Conservation (phyloP, 2,113 vertebrate genomes). For the Neomonachus schauinslandi region DNA sequence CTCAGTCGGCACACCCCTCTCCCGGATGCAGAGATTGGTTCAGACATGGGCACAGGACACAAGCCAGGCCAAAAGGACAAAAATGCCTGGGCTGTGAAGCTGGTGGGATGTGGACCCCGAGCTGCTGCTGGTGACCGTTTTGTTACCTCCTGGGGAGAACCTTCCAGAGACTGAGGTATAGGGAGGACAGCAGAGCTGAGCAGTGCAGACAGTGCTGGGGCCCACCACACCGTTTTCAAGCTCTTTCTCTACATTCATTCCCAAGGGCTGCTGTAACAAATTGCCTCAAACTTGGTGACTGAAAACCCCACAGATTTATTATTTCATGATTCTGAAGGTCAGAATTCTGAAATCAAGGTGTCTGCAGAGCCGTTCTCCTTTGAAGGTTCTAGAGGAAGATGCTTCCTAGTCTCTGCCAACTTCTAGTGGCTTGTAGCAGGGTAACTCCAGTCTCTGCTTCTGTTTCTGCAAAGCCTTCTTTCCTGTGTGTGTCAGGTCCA, state of each 20-base stretch:
- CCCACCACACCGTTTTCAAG: not conserved
- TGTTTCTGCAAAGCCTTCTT: not conserved
- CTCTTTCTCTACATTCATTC: no score
- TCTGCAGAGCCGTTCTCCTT: not conserved
- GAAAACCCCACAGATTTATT: not conserved
- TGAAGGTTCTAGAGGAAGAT: no score
- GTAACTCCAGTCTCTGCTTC: not conserved
- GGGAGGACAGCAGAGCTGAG: not conserved
- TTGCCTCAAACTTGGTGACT: not conserved
- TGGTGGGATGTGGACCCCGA: not conserved
- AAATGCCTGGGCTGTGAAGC: not conserved
- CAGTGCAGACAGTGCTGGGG: rapidly evolving
- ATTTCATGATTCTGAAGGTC: not conserved
- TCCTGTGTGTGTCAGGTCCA: not conserved
- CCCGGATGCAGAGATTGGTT: not conserved
- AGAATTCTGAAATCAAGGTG: not conserved
- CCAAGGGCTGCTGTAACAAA: not conserved
- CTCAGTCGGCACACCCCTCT: no score
- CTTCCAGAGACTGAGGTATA: rapidly evolving
- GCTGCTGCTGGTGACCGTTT: not conserved
- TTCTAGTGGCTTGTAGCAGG: not conserved
- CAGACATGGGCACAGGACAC: rapidly evolving
- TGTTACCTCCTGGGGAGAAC: no score
- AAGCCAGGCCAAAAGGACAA: not conserved
- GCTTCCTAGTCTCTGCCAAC: no score